These are phyloP conservation scores for Chelonoidis abingdonii DNA, from an alignment of 2,113 vertebrate genomes.

Conservation along the genomic window DNA sequence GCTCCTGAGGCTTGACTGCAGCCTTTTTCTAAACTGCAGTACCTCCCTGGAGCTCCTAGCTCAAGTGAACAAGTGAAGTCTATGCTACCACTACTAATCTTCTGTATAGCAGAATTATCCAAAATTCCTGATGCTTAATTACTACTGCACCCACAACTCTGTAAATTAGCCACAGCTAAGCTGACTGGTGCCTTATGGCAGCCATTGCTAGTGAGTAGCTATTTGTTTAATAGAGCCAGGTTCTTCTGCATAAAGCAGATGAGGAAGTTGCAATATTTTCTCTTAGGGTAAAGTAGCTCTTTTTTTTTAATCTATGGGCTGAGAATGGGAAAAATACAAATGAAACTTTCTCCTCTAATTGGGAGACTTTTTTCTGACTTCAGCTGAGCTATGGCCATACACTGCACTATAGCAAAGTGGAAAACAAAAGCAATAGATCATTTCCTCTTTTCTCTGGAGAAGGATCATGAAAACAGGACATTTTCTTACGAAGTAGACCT, in stretches of 20 bases:
- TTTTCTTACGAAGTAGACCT: neutral
- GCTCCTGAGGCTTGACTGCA: neutral
- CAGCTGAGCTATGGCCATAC: neutral
- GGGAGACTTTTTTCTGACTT: neutral
- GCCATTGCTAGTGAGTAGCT: neutral
- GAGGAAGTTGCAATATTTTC: neutral
- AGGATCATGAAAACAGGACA: neutral
- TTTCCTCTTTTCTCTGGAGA: neutral
- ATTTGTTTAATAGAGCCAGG: fast-evolving
- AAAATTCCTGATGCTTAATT: neutral
- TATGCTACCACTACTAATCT: fast-evolving
- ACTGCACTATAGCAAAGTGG: fast-evolving
- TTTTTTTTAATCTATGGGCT: neutral
- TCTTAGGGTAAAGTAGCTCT: neutral
- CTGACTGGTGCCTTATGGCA: neutral
- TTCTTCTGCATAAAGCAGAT: neutral
- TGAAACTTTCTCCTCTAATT: neutral
- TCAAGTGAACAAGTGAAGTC: neutral
- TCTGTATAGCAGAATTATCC: neutral
- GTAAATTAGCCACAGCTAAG: too few species aligned
- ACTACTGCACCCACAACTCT: neutral
- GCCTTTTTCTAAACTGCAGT: neutral
- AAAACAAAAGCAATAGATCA: neutral
- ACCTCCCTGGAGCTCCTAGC: neutral
- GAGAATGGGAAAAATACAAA: neutral